Percentiles rank a stretch among this genome's conserved stretches.
These are phyloP conservation scores for Bradypodion ventrale DNA, from an alignment of 2,797 vertebrate species.

Conservation along the genomic window DNA sequence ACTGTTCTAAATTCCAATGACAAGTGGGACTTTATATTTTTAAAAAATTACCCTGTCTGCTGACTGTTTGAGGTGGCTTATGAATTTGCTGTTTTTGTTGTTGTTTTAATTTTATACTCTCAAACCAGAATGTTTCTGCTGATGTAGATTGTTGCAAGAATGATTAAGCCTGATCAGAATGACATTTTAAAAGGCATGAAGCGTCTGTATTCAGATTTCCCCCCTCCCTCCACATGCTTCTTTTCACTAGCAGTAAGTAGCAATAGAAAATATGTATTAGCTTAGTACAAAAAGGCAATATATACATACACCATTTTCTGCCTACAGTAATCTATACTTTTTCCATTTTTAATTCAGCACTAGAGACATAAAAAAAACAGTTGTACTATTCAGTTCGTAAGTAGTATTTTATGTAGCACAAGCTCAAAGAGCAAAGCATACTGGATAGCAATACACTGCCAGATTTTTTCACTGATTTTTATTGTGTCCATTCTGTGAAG, in stretches of 20 bases:
- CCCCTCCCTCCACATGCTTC: neutral
- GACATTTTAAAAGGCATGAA: slow-evolving; percentile 3
- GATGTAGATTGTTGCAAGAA: neutral
- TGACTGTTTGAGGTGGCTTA: neutral
- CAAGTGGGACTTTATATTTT: too few species aligned
- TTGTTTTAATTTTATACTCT: neutral
- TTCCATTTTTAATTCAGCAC: slow-evolving; percentile 20
- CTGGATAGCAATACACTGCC: neutral
- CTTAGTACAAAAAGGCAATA: neutral
- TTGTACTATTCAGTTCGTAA: neutral
- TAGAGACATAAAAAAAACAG: slow-evolving; percentile 2
- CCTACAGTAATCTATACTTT: neutral
- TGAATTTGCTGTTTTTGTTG: neutral
- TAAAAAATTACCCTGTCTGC: neutral
- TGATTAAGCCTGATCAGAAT: neutral
- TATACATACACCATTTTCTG: neutral
- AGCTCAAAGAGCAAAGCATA: neutral
- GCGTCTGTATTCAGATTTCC: neutral
- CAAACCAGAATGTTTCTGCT: too few species aligned
- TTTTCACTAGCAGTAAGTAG: neutral
- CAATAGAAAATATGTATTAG: neutral
- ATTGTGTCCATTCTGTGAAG: neutral
- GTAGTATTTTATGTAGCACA: neutral
- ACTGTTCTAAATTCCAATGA: neutral
- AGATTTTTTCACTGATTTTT: neutral